These are phyloP conservation scores for Aphelinus certus DNA, from an alignment of 1,140 invertebrate species.

Conservation along the genomic window DNA sequence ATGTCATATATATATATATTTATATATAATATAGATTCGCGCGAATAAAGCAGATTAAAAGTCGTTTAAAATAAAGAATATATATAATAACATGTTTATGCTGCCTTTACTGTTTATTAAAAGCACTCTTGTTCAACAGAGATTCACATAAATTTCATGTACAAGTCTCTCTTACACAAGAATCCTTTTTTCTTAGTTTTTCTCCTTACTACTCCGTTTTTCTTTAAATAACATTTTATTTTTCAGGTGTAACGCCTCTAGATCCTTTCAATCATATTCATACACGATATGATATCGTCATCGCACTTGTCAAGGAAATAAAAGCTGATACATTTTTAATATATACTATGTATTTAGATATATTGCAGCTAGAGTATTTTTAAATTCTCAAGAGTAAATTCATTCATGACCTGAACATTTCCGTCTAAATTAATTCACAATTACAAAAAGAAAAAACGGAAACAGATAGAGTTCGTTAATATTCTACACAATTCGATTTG, in stretches of 20 bases:
- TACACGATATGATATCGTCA: conserved; percentile 14
- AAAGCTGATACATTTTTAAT: conserved; percentile 15
- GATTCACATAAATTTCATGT: conserved; percentile 38
- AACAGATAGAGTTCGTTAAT: conserved; percentile 28
- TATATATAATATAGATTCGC: conserved; percentile 38
- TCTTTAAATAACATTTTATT: conserved; percentile 20
- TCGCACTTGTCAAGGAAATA: conserved; percentile 17
- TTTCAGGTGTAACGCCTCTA: too few relatives aligned
- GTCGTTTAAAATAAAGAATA: conserved; percentile 34
- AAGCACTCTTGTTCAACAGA: conserved; percentile 34
- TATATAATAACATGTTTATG: conserved; percentile 36
- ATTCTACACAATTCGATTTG: conserved; percentile 35
- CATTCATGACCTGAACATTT: conserved; percentile 3
- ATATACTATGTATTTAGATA: not conserved
- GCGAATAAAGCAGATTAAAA: conserved; percentile 33
- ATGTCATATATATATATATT: conserved; percentile 24
- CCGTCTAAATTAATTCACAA: conserved; percentile 7
- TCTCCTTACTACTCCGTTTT: conserved; percentile 9
- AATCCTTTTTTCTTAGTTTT: conserved; percentile 24
- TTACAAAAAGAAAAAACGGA: conserved; percentile 19
- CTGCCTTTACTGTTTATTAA: conserved; percentile 26
- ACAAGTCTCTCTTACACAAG: conserved; percentile 37
- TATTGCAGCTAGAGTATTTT: conserved; percentile 34
- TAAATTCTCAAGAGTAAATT: conserved; percentile 23
- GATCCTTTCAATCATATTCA: too few relatives aligned